These are phyloP conservation scores for Theretra japonica DNA, from an alignment of 2,888 invertebrate genomes.

Conservation along the genomic window DNA sequence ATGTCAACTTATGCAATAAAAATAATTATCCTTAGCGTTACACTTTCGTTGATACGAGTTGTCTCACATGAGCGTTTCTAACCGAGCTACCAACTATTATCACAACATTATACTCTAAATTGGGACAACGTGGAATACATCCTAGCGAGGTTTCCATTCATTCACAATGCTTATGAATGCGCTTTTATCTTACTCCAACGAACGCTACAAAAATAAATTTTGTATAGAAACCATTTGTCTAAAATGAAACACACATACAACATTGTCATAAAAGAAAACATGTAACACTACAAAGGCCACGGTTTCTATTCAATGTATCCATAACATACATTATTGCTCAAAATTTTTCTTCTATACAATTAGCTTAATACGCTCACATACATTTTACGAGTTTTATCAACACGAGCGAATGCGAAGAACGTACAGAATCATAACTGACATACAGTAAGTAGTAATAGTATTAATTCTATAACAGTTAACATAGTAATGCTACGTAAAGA, in stretches of 20 bases:
- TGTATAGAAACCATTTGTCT: slow-evolving; percentile 38
- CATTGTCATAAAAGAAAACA: slow-evolving; percentile 47
- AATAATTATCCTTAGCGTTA: slow-evolving; percentile 9
- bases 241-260: slow-evolving; percentile 30
- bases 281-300: slow-evolving; percentile 60
- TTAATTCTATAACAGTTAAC: neutral
- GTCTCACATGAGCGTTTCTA: slow-evolving; percentile 12
- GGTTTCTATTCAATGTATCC: slow-evolving; percentile 49
- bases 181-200: neutral
- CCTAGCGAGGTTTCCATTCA: slow-evolving; percentile 2
- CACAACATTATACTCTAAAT: slow-evolving; percentile 23
- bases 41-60: slow-evolving; percentile 14
- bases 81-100: slow-evolving; percentile 21
- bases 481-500: slow-evolving; percentile 10
- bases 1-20: neutral
- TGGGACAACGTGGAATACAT: slow-evolving; percentile 14
- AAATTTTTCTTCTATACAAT: slow-evolving; percentile 33
- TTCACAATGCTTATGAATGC: slow-evolving; percentile 5
- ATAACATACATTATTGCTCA: slow-evolving; percentile 55
- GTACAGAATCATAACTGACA: neutral
- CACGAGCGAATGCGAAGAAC: neutral
- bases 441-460: neutral
- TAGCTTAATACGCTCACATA: neutral
- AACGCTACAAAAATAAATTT: slow-evolving; percentile 28
- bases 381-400: slow-evolving; percentile 1